Evolutionary conservation across 2,113 vertebrate genomes (phyloP).

Genomic region (Catharus minimus): DNA sequence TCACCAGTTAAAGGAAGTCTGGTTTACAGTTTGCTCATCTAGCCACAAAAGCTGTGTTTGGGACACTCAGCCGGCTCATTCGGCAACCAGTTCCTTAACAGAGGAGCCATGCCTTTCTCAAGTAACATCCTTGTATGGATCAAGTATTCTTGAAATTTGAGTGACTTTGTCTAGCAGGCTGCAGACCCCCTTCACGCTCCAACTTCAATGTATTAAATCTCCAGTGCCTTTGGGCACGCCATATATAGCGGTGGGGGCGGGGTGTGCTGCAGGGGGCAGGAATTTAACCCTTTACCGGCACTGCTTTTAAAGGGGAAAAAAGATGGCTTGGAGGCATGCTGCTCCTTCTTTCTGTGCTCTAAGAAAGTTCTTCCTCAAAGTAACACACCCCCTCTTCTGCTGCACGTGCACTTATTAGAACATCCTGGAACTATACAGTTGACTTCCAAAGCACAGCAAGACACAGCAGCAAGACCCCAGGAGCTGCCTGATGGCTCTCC

Average conservation of each 20-base stretch:
- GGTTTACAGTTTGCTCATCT: not conserved
- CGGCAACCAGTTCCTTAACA: not conserved
- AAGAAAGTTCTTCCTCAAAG: not conserved
- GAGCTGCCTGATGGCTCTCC: not conserved
- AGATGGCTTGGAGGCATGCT: not conserved
- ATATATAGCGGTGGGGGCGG: constrained; percentile 34
- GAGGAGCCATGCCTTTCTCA: constrained; percentile 46
- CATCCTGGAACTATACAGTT: accelerated
- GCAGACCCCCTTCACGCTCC: constrained; percentile 64
- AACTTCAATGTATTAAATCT: constrained; percentile 62
- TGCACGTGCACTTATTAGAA: not conserved
- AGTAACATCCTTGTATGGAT: constrained; percentile 60
- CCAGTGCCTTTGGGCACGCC: constrained; percentile 60
- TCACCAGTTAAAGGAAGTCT: not conserved
- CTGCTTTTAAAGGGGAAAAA: not conserved
- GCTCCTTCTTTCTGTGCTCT: not conserved
- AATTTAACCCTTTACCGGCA: constrained; percentile 39
- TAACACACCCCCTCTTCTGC: not conserved
- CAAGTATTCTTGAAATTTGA: constrained; percentile 63
- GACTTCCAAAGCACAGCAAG: not conserved
- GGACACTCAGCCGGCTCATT: not conserved
- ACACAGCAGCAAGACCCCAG: not conserved
- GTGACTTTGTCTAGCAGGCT: constrained; percentile 65
- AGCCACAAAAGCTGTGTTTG: not conserved
- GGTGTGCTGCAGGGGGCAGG: not conserved